A percentile compares a stretch with the other conserved stretches of the same genome.
These are phyloP conservation scores for Ceraclea dissimilis DNA, from an alignment of 2,888 invertebrate genomes.

Conservation along the genomic window DNA sequence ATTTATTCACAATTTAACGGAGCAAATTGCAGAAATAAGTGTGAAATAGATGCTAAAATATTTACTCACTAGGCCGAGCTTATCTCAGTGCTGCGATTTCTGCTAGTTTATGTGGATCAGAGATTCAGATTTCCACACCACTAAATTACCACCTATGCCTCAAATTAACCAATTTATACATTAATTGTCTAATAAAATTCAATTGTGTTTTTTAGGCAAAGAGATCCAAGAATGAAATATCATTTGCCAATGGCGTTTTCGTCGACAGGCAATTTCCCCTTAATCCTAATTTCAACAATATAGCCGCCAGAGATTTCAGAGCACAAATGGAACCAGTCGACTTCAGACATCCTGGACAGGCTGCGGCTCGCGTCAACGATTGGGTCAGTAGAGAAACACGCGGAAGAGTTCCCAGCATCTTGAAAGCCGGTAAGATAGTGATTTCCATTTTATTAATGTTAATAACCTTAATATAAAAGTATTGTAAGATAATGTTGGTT, in stretches of 20 bases:
- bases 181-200: background rate
- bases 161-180: too few relatives aligned
- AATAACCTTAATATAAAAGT: too few relatives aligned
- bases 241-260: conserved; percentile 38
- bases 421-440: conserved; percentile 46
- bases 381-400: conserved; percentile 66
- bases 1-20: too few relatives aligned
- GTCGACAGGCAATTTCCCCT: conserved; percentile 35
- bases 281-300: conserved; percentile 32
- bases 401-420: conserved; percentile 55
- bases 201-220: background rate
- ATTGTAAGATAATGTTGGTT: too few relatives aligned
- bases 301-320: conserved; percentile 41
- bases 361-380: conserved; percentile 55
- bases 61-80: too few relatives aligned
- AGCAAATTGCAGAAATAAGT: too few relatives aligned
- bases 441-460: background rate
- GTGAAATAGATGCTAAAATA: too few relatives aligned
- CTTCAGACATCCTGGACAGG: conserved; percentile 42
- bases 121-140: too few relatives aligned
- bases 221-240: conserved; percentile 34
- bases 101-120: too few relatives aligned
- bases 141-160: too few relatives aligned
- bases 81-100: too few relatives aligned
- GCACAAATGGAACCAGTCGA: conserved; percentile 50